Percentiles rank a stretch among this genome's conserved stretches.
Conservation (phyloP, 2,888 invertebrate genomes). For the Oxytorus armatus region DNA sequence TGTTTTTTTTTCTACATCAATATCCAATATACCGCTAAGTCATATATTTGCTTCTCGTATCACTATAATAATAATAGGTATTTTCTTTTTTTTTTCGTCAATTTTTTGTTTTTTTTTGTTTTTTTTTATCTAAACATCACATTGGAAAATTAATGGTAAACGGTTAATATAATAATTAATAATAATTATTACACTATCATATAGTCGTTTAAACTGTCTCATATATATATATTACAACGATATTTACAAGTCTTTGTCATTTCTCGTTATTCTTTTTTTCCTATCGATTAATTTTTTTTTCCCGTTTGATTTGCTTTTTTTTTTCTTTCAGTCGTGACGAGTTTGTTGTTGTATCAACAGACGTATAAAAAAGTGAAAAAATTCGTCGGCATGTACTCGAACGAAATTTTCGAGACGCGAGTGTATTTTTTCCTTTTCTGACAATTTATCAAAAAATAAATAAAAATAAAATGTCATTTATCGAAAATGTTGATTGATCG, state of each 20-base stretch:
- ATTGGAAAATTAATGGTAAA: slow-evolving; percentile 77
- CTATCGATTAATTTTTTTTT: no score
- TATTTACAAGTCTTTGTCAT: slow-evolving; percentile 67
- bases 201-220: slow-evolving; percentile 60
- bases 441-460: slow-evolving; percentile 5
- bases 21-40: slow-evolving; percentile 53
- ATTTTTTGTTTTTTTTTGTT: slow-evolving; percentile 46
- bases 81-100: slow-evolving; percentile 15
- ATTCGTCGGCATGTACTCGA: slow-evolving; percentile 68
- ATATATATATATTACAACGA: slow-evolving; percentile 65
- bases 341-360: slow-evolving; percentile 70
- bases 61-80: slow-evolving; percentile 52
- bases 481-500: no score
- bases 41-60: slow-evolving; percentile 52
- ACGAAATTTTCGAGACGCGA: slow-evolving; percentile 69
- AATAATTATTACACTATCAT: slow-evolving; percentile 69
- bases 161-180: slow-evolving; percentile 69
- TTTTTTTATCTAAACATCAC: slow-evolving; percentile 80
- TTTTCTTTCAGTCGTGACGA: slow-evolving; percentile 1
- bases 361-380: slow-evolving; percentile 76
- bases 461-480: slow-evolving; percentile 6
- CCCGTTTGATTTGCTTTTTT: no score
- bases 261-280: slow-evolving; percentile 42
- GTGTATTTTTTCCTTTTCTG: neutral
- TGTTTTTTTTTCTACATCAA: slow-evolving; percentile 30